Base-by-base conservation (phyloP, 2,797 vertebrate genomes). In the Cirrhinus mrigala region DNA sequence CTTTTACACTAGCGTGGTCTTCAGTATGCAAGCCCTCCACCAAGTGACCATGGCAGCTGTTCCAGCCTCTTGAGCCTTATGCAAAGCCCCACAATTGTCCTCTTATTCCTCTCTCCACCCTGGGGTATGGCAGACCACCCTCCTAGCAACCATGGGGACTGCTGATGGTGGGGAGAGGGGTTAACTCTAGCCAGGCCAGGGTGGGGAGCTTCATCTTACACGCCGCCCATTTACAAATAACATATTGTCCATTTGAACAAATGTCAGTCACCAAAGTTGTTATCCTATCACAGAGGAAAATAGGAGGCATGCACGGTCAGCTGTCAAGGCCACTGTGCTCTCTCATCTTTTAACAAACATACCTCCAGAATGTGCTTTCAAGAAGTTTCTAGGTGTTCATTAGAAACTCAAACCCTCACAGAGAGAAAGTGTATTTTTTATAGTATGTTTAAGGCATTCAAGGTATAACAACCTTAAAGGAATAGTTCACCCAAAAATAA, bases 1-100 rank as follows among this genome's bases (percentile, higher is more conserved):
- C 93, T 92, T 86, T 60, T 50, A 70, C 24, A 86, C 85, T 37
- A 78, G 48, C 10, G 24, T 60, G 22, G 85, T 91, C 88, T 82
- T 79, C 86, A 85, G 91, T 89, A 90, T 89, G 87, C 88, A 80
- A 77, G 70, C 54, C 80, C 66, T 89, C 84, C 89, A 90, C 90
- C 90, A 93, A 93, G 90, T 93, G 91, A 92, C 91, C 79, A 82
- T 90, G 90, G 90, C 94, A 95, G 94, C 94, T 95, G 94, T 89
- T 90, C 87, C 84, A 88, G 77, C 88, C 90, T 79, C 86, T 73
- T 83, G 40, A 86, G 84, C 87, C 80, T 81, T 20, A 22, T 73
- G 83, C 84, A 83, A 89, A 90, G 86, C 75, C 71, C 86, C 88
- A 89, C 89, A 89, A 86, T 85, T 87, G 75, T 82, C 78, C 69